Evolutionary conservation across 30 jellyfish, hydroid and myxozoan genomes (phyloP).

Genomic region (Pseudorhiza aurosa): DNA sequence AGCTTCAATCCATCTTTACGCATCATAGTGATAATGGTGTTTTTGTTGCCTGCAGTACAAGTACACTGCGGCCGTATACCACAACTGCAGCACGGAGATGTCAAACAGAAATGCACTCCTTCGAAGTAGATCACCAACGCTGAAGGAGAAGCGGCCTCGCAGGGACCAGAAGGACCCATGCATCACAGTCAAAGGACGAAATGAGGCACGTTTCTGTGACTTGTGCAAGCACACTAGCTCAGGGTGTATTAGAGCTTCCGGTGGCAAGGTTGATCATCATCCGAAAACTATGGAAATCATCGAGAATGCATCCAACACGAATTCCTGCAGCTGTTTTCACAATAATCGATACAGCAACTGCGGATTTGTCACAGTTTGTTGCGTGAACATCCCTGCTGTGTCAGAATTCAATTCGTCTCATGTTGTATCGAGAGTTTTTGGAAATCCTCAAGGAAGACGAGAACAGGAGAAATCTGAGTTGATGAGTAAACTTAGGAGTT

Average conservation of each 20-base stretch:
- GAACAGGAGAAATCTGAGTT: background rate
- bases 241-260: background rate
- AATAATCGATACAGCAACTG: background rate
- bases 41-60: background rate
- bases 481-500: background rate
- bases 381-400: background rate
- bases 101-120: background rate
- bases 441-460: background rate
- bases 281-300: background rate
- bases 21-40: too few relatives aligned
- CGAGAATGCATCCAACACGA: background rate
- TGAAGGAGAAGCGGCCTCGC: background rate
- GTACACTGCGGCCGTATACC: slow-evolving; percentile 21
- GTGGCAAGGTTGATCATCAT: background rate
- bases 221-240: background rate
- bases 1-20: too few relatives aligned
- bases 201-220: background rate
- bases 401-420: background rate
- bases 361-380: slow-evolving; percentile 1
- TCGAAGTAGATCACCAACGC: background rate
- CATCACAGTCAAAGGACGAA: background rate
- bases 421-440: background rate
- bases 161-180: background rate
- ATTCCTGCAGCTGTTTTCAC: slow-evolving; percentile 39
- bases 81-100: slow-evolving; percentile 18